Evolutionary conservation across 1,140 invertebrate species (phyloP).

Genomic region (Sarcophaga bullata): DNA sequence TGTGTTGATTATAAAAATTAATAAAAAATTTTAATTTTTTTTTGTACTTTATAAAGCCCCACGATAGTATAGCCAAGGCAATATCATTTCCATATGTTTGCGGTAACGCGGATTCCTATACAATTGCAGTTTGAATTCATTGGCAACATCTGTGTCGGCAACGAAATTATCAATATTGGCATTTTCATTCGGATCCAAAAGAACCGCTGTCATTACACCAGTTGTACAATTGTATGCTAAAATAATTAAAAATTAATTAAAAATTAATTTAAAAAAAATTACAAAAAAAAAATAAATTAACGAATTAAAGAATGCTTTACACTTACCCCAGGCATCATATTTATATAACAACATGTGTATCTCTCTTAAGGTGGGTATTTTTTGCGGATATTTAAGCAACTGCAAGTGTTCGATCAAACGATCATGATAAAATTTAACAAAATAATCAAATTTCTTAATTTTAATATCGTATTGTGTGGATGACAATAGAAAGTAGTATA

Average conservation of each 20-base stretch:
- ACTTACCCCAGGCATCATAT: slow-evolving; percentile 49
- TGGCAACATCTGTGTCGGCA: slow-evolving; percentile 48
- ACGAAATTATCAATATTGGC: slow-evolving; percentile 54
- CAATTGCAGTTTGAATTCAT: slow-evolving; percentile 51
- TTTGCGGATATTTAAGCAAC: slow-evolving; percentile 50
- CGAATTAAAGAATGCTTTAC: background rate
- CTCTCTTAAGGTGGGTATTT: slow-evolving; percentile 58
- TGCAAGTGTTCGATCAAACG: slow-evolving; percentile 48
- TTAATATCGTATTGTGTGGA: slow-evolving; percentile 50
- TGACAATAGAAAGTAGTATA: slow-evolving; percentile 58
- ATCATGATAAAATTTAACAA: slow-evolving; percentile 53
- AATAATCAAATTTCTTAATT: slow-evolving; percentile 50
- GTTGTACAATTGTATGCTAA: slow-evolving; percentile 41
- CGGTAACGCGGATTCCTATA: slow-evolving; percentile 49
- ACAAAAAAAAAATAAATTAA: background rate
- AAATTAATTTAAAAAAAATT: background rate
- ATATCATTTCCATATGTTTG: slow-evolving; percentile 47
- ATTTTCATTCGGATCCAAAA: slow-evolving; percentile 53
- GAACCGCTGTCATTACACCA: slow-evolving; percentile 53
- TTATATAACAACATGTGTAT: slow-evolving; percentile 53
- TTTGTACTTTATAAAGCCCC: slow-evolving; percentile 40
- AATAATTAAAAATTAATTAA: slow-evolving; percentile 28
- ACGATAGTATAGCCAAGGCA: slow-evolving; percentile 58
- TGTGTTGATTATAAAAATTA: no score
- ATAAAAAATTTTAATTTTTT: no score